phyloP scores from a whole-genome alignment of 1,140 invertebrate species.

The Polypedilum pembai region DNA sequence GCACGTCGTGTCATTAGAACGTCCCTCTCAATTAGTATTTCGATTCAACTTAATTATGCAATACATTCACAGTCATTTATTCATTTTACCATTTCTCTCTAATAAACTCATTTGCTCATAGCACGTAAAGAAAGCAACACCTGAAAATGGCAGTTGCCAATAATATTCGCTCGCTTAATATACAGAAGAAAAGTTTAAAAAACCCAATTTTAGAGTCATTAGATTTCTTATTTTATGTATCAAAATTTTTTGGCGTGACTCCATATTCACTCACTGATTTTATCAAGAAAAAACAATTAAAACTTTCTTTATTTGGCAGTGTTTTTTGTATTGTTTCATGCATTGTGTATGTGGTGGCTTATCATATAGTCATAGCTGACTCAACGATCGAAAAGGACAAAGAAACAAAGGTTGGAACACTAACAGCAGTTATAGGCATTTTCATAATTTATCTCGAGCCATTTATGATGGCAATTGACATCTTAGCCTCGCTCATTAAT shows the following conservation, averaged over 20 bases:
- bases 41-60: background rate
- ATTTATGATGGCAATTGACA: slow-evolving; percentile 42
- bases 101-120: too few relatives aligned
- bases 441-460: slow-evolving; percentile 42
- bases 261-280: background rate
- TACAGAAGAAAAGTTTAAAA: background rate
- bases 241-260: background rate
- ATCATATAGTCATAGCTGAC: background rate
- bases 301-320: background rate
- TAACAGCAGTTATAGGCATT: slow-evolving; percentile 42
- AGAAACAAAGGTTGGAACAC: slow-evolving; percentile 34
- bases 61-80: background rate
- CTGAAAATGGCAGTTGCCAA: slow-evolving; percentile 9
- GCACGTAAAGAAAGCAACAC: background rate
- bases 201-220: background rate
- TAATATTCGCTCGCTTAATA: background rate
- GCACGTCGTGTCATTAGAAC: background rate
- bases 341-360: background rate
- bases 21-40: background rate
- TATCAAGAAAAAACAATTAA: slow-evolving; percentile 12
- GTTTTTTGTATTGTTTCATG: background rate
- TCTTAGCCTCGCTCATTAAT: slow-evolving; percentile 37
- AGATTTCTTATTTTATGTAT: background rate
- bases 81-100: too few relatives aligned
- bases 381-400: background rate